Evolutionary conservation across 2,888 invertebrate species (phyloP).

Genomic region (Notodromas monacha): DNA sequence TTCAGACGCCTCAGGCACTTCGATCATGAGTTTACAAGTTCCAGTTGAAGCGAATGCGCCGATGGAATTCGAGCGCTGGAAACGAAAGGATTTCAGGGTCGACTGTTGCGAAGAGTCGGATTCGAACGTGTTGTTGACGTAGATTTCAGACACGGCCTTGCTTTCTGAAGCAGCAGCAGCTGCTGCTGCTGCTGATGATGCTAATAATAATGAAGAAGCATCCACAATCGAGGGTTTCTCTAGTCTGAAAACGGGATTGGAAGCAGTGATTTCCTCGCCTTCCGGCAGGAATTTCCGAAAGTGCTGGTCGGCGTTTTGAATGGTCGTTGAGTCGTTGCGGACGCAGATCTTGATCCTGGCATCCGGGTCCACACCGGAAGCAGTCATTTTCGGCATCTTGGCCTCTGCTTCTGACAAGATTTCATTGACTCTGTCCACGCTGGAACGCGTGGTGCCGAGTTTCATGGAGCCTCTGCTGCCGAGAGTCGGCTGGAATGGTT

Average conservation of each 20-base stretch:
- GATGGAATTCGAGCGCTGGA: neutral
- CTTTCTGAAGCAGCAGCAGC: neutral
- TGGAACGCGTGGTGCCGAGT: too few species aligned
- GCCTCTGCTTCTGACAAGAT: slow-evolving; percentile 11
- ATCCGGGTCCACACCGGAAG: slow-evolving; percentile 4
- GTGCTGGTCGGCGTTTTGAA: too few species aligned
- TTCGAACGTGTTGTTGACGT: slow-evolving; percentile 1
- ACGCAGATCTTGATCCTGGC: neutral
- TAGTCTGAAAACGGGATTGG: neutral
- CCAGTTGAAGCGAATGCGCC: too few species aligned
- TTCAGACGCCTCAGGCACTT: neutral
- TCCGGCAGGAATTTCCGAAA: neutral
- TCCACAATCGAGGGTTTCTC: too few species aligned
- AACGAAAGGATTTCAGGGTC: neutral
- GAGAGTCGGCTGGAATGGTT: too few species aligned
- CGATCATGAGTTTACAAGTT: neutral
- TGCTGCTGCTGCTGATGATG: too few species aligned
- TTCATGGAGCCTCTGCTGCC: too few species aligned
- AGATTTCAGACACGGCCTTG: neutral
- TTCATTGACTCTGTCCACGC: too few species aligned
- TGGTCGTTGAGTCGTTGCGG: neutral
- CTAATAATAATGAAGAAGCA: too few species aligned
- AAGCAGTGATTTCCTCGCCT: neutral
- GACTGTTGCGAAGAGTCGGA: neutral
- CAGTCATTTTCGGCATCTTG: slow-evolving; percentile 10